Conservation (phyloP, 1,140 invertebrate genomes). For the Pectinophora gossypiella region DNA sequence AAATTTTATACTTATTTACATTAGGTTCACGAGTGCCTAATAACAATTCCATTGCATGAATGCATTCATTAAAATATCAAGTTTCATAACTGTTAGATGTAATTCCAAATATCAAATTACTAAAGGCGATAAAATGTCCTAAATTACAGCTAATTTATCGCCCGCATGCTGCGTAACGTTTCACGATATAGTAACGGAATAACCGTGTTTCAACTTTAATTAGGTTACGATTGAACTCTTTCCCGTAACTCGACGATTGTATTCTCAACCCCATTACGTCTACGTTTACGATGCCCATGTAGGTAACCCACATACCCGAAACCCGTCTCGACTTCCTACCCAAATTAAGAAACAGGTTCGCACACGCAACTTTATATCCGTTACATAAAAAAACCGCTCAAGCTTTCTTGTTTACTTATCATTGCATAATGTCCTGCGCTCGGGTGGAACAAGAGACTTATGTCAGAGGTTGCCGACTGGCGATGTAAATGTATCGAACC, state of each 20-base stretch:
- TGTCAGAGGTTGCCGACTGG: constrained; percentile 11
- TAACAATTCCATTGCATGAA: too few relatives aligned
- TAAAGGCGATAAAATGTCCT: constrained; percentile 2
- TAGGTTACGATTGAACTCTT: constrained; percentile 39
- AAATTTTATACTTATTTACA: too few relatives aligned
- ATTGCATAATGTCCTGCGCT: neutral
- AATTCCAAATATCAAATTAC: neutral
- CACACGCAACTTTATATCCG: neutral
- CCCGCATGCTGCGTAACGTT: constrained; percentile 2
- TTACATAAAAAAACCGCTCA: neutral
- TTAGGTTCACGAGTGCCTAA: too few relatives aligned
- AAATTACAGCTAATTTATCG: neutral
- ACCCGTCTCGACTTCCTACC: neutral
- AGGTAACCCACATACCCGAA: constrained; percentile 10
- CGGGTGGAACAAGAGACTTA: constrained; percentile 1
- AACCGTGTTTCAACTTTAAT: constrained; percentile 50
- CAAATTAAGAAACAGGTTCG: neutral
- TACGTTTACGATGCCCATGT: constrained; percentile 20
- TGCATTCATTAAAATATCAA: neutral
- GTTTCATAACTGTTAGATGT: neutral
- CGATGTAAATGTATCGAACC: constrained; percentile 10
- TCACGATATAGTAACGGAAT: constrained; percentile 26
- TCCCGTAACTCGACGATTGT: constrained; percentile 38
- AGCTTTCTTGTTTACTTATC: constrained; percentile 2
- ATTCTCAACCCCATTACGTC: constrained; percentile 43